Conservation (phyloP, 2,888 invertebrate species). For the Chloroclystis v-ata region DNA sequence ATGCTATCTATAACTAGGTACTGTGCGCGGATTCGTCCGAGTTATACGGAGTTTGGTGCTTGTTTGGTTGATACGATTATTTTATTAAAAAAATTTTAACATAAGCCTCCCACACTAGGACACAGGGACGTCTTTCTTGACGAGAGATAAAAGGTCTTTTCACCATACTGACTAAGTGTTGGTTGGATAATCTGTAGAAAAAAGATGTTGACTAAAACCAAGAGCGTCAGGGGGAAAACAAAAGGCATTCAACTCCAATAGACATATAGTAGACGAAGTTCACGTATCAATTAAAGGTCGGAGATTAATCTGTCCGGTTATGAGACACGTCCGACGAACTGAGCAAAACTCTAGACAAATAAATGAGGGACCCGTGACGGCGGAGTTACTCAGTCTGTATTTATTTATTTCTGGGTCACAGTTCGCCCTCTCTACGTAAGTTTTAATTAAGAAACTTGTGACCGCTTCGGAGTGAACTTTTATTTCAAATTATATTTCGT, state of each 20-base stretch:
- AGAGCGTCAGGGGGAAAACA: background rate
- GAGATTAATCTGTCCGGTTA: conserved; percentile 31
- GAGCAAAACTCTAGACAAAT: conserved; percentile 71
- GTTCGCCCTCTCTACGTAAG: conserved; percentile 71
- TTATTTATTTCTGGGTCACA: conserved; percentile 77
- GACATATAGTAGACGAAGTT: background rate
- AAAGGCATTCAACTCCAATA: background rate
- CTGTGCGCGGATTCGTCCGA: too few species aligned
- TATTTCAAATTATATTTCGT: conserved; percentile 77
- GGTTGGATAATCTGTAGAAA: too few species aligned
- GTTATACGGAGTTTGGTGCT: too few species aligned
- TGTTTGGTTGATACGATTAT: too few species aligned
- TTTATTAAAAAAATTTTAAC: too few species aligned
- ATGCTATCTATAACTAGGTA: too few species aligned
- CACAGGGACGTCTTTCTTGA: too few species aligned
- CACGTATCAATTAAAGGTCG: conserved; percentile 32
- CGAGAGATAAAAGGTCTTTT: too few species aligned
- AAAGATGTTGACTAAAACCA: too few species aligned
- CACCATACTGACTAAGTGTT: too few species aligned
- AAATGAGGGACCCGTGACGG: conserved; percentile 72
- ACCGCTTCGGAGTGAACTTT: conserved; percentile 71
- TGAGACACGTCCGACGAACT: conserved; percentile 64
- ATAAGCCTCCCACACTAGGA: too few species aligned
- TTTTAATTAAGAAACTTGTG: conserved; percentile 80
- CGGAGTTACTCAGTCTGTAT: conserved; percentile 60